Conservation (phyloP, 64 coral and sea anemone species). For the Astreopora myriophthalma region DNA sequence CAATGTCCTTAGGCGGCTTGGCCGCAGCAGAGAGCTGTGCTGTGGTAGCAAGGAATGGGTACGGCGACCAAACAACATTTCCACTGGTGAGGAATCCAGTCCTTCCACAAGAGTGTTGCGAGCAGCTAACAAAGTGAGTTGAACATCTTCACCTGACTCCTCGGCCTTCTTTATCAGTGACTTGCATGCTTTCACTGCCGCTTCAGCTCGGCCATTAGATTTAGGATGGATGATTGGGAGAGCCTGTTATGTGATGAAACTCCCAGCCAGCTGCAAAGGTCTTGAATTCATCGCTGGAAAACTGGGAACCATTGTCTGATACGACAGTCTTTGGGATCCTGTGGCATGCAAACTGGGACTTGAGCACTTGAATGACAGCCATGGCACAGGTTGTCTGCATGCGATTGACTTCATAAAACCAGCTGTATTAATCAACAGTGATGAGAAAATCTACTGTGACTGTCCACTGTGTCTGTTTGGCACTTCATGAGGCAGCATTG, state of each 20-base stretch:
- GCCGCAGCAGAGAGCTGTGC: background rate
- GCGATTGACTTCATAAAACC: background rate
- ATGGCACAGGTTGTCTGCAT: background rate
- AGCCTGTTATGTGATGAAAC: background rate
- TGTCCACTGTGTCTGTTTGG: constrained; percentile 16
- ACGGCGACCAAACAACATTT: background rate
- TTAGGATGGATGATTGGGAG: background rate
- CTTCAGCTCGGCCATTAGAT: background rate
- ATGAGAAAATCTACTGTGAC: constrained; percentile 11
- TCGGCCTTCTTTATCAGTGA: background rate
- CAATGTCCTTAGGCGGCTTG: background rate
- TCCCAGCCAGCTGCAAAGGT: background rate
- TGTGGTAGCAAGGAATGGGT: background rate
- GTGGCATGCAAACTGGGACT: background rate
- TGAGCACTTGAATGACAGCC: background rate
- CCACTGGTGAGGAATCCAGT: background rate
- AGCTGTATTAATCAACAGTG: constrained; percentile 9
- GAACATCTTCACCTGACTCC: background rate
- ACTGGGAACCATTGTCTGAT: background rate
- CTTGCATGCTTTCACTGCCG: background rate
- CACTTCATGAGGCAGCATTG: constrained; percentile 27
- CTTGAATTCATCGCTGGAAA: background rate
- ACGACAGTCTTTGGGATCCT: constrained; percentile 12
- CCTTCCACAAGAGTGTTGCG: too few species aligned
- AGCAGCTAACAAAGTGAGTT: background rate